Evolutionary conservation across 2,113 vertebrate genomes (phyloP), one percentile per base, ranked within the genome.

Genomic region (Trachemys scripta): DNA sequence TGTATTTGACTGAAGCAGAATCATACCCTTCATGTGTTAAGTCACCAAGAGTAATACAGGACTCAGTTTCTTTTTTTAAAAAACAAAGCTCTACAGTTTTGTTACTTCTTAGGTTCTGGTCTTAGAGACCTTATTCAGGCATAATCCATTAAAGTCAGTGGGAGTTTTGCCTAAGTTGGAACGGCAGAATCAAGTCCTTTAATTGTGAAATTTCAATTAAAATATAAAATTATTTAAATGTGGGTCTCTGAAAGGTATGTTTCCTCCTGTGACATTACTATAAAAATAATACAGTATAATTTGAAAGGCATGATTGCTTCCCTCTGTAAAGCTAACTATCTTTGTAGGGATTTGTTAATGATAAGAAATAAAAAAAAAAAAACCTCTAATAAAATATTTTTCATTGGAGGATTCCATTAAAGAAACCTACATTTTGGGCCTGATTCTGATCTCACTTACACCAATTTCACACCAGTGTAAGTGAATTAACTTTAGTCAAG

Each of bases 261-360:
- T 45, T 84, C 45, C 69, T 72, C 57, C 56, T 22, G 3, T 2
- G 8, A 72, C 3, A 8, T 45, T 91, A 54, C 19, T 35, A 22
- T 72, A 47, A 51, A 85, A 24, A 35, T 13, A 35, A 80, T 47
- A 45, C 20, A 38, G 16, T 49, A 82, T 82, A 62, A 29, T 69
- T 72, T 27, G 54, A 89, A 83, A 9, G 38, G 72, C 27, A 51
- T 80, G 80, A 84, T 1, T 47, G 22, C 24, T 14, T 78, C 25
- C 11, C 75, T 47, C 1, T 27, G 0, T 12, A 45, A 62, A 4
- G 10, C 47, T 1, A 9, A 29, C 1, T 42, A 6, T 14, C 4
- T 92, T 82, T 92, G 25, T 79, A 81, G 31, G 0, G 4, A 31
- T 62, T 62, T 80, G 25, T 51, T 50, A 25, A 1, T 78, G 69